Evolutionary conservation across 2,888 invertebrate genomes (phyloP).

Genomic region (Stenodema calcarata): DNA sequence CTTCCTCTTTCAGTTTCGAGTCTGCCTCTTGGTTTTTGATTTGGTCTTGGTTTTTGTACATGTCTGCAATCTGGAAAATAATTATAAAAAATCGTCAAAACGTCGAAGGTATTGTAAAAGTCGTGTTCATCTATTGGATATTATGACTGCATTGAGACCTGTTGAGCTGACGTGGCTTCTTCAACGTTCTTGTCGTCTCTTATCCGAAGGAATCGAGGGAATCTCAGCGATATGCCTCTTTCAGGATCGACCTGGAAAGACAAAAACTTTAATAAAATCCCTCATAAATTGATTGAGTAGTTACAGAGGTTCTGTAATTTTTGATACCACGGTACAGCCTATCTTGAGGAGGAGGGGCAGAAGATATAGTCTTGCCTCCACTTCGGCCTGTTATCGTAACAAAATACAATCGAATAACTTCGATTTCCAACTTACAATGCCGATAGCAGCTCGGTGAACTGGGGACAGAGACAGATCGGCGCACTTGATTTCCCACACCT

Average conservation of each 20-base stretch:
- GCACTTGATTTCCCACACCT: conserved; percentile 96
- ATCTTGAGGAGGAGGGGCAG: too few relatives aligned
- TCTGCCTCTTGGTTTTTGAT: conserved; percentile 72
- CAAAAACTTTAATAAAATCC: not conserved
- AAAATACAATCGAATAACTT: too few relatives aligned
- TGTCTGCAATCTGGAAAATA: conserved; percentile 71
- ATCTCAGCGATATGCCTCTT: conserved; percentile 92
- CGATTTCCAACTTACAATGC: conserved; percentile 69
- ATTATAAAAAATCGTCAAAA: too few relatives aligned
- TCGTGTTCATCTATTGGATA: too few relatives aligned
- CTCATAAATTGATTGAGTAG: too few relatives aligned
- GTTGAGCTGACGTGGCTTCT: conserved; percentile 87
- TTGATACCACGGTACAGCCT: too few relatives aligned
- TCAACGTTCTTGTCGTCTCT: conserved; percentile 92
- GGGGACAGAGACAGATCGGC: conserved; percentile 97
- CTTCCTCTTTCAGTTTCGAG: conserved; percentile 65
- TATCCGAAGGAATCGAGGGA: conserved; percentile 89
- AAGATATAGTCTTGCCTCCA: too few relatives aligned
- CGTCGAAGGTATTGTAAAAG: too few relatives aligned
- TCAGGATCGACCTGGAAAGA: conserved; percentile 75
- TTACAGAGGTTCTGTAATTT: too few relatives aligned
- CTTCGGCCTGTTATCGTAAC: too few relatives aligned
- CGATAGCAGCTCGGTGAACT: conserved; percentile 85
- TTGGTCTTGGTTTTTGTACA: conserved; percentile 93
- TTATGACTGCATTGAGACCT: conserved; percentile 63